Evolutionary conservation across 30 jellyfish, hydroid and myxozoan species (phyloP), one percentile per base, ranked within the genome.

Genomic region (Cassiopea xamachana): DNA sequence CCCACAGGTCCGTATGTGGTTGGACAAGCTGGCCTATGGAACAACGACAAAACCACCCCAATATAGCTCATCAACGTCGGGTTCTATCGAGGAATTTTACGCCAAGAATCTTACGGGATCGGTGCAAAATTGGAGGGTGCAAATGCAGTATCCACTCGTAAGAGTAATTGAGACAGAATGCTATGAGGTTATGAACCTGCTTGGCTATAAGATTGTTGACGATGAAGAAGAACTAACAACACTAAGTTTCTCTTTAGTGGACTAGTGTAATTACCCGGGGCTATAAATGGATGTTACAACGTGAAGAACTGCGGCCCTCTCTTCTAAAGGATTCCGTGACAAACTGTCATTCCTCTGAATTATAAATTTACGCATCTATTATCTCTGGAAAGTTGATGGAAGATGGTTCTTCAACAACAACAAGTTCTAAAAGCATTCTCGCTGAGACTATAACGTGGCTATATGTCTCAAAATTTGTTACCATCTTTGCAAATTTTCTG

Each of bases 1-100:
- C 15, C 98, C 99, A 27, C 99, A 96, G 73, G 99, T 96, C 7
- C 98, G 99, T n/a, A 92, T 96, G 98, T 96, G 99, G 99, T 97
- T 96, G 62, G 99, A 96, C 81, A 96, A 96, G 79, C 82, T 96
- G 43, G 94, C 99, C 7, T 92, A 96, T 79, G 97, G 97, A 16
- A 73, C 97, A 59, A 89, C 98, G 16, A 93, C 96, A 27, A 85
- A 93, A 55, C 94, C 94, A n/a, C 94, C 99, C 9, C 99, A 96
- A 44, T 75, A 94, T 46, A 91, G 99, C 75, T 96, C 99, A 17
- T 96, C 99, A 4, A 92, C 99, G 0, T 96, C 99, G 1, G 99
- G 99, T 0, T 96, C 98, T 6, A 89, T 96, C 45, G 99, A 96
- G 87, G 99, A 96, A n/a, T 96, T 92, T 72, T 89, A 92, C 60